Evolutionary conservation across 1,140 invertebrate species (phyloP), one percentile per base, ranked within the genome.

Genomic region (Pararge aegeria): DNA sequence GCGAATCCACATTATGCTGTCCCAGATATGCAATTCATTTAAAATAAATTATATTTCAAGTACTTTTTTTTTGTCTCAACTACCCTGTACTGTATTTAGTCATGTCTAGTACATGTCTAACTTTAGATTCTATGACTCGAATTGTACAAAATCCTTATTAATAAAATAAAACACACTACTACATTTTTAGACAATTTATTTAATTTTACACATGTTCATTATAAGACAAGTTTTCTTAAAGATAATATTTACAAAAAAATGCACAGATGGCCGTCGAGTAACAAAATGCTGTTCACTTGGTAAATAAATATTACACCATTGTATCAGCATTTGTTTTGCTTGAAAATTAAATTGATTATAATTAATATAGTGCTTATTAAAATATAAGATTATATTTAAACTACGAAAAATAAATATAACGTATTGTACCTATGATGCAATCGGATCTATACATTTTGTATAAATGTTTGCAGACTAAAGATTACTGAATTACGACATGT

Each of bases 181-280:
- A 77, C 78, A 7, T 57, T 84, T 87, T 89, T 87, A 78, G 73
- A 85, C 78, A 83, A 86, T 89, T 87, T 87, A 89, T 85, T 87
- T 85, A 74, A 84, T 86, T 85, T 82, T 87, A 89, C 83, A 87
- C 81, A 83, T 80, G 80, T 87, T 87, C 58, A 80, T 87, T 81
- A 80, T 83, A 63, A 83, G 79, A 84, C 75, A 78, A 77, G 66
- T 75, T 78, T 69, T 49, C 80, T 88, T 87, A 87, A 34, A 67
- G 57, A 61, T 75, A 82, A 84, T 89, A 87, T 89, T 84, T 89
- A 89, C 86, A 89, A 53, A 64, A 64, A 68, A 86, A 88, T 86
- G 77, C 81, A 81, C 83, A 85, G 60, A 73, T 72, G 79, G 70
- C 77, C 80, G 67, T 66, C 66, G 66, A 62, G 18, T 46, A 46